Evolutionary conservation across 2,888 invertebrate species (phyloP).

Genomic region (Netelia melanura): DNA sequence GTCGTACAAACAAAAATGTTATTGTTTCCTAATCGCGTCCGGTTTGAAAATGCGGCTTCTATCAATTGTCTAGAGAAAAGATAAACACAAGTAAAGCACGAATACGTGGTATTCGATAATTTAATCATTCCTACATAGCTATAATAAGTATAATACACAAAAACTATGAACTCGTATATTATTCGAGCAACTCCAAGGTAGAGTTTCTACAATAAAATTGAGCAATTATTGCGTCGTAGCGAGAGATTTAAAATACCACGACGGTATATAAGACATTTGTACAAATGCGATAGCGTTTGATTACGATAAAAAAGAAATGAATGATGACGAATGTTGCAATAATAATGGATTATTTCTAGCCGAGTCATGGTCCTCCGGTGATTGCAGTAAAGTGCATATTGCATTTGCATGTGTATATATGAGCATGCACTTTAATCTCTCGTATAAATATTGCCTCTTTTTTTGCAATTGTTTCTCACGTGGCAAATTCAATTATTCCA

Average conservation of each 20-base stretch:
- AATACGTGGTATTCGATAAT: neutral
- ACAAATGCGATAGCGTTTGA: neutral
- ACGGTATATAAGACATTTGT: neutral
- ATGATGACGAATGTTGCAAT: conserved; percentile 14
- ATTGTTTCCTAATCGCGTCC: conserved; percentile 3
- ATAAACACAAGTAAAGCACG: neutral
- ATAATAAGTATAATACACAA: neutral
- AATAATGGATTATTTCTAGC: conserved; percentile 13
- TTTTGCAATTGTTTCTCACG: too few species aligned
- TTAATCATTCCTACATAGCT: too few species aligned
- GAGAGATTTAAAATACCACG: neutral
- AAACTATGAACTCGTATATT: neutral
- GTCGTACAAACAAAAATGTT: neutral
- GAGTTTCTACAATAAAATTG: neutral
- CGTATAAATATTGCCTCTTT: too few species aligned
- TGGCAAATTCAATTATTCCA: too few species aligned
- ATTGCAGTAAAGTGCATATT: neutral
- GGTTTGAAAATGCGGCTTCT: neutral
- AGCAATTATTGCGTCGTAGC: neutral
- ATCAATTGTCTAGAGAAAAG: neutral
- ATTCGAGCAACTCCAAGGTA: neutral
- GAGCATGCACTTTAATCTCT: too few species aligned
- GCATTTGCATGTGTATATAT: neutral
- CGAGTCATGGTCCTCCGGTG: conserved; percentile 32
- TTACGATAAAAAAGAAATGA: conserved; percentile 33